These are phyloP conservation scores for Calephelis perditalis DNA, from an alignment of 2,888 invertebrate species.

Conservation along the genomic window DNA sequence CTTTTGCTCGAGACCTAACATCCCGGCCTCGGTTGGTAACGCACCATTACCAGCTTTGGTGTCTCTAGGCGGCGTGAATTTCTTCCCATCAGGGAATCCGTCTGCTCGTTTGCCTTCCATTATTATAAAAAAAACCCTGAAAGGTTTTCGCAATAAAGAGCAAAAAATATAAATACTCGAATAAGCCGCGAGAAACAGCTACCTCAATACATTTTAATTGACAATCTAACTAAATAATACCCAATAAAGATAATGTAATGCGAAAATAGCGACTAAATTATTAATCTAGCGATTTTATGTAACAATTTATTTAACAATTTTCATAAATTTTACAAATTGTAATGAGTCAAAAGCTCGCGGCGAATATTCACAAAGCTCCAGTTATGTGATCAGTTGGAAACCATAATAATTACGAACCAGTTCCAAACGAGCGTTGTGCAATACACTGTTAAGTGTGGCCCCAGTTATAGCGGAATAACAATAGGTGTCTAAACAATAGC, in stretches of 20 bases:
- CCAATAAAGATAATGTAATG: not conserved
- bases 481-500: not conserved
- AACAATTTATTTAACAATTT: constrained; percentile 13
- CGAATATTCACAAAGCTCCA: constrained; percentile 30
- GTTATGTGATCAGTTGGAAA: constrained; percentile 44
- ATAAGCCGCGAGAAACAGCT: no score
- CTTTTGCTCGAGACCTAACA: no score
- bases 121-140: no score
- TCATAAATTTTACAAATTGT: constrained; percentile 9
- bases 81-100: no score
- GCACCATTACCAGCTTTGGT: no score
- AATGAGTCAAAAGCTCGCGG: constrained; percentile 27
- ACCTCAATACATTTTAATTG: no score
- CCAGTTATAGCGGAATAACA: constrained; percentile 30
- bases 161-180: no score
- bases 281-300: constrained; percentile 13
- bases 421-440: constrained; percentile 46
- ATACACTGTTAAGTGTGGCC: constrained; percentile 28
- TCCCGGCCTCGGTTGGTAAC: no score
- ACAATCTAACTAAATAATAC: no score
- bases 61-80: no score
- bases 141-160: no score
- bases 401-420: constrained; percentile 46
- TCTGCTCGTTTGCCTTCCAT: no score
- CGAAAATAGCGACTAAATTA: constrained; percentile 4